Evolutionary conservation across 2,797 vertebrate genomes (phyloP).

Genomic region (Phrynocephalus guinanensis): DNA sequence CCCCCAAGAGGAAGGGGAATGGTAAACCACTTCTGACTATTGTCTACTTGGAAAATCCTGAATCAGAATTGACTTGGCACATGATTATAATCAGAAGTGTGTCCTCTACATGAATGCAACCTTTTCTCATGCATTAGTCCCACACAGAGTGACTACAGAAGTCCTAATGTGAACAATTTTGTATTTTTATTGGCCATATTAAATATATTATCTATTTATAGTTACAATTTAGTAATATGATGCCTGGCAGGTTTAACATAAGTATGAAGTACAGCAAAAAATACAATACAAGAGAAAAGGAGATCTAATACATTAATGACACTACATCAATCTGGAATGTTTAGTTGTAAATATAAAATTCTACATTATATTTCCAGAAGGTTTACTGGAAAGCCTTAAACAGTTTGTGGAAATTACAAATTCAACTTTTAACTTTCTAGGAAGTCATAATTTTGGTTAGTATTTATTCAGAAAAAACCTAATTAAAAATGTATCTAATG

Average conservation of each 20-base stretch:
- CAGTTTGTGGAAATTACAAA: slow-evolving; percentile 52
- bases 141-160: not conserved
- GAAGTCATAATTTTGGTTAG: slow-evolving; percentile 61
- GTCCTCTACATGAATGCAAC: not conserved
- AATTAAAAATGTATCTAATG: slow-evolving; percentile 48
- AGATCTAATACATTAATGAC: slow-evolving; percentile 75
- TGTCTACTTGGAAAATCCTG: too few relatives aligned
- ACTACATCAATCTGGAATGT: slow-evolving; percentile 76
- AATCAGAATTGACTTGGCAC: too few relatives aligned
- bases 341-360: slow-evolving; percentile 64
- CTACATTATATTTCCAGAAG: slow-evolving; percentile 21
- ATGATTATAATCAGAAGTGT: not conserved
- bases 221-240: slow-evolving; percentile 87
- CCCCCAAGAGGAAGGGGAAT: too few relatives aligned
- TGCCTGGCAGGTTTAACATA: slow-evolving; percentile 82
- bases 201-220: slow-evolving; percentile 90
- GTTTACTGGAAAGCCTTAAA: slow-evolving; percentile 41
- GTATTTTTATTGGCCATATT: slow-evolving; percentile 85
- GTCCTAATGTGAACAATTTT: slow-evolving; percentile 65
- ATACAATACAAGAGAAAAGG: slow-evolving; percentile 74
- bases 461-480: slow-evolving; percentile 56
- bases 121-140: not conserved
- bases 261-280: slow-evolving; percentile 75
- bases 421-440: slow-evolving; percentile 38
- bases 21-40: too few relatives aligned